Evolutionary conservation across 2,888 invertebrate genomes (phyloP).

Genomic region (Himalopsyche kuldschensis): DNA sequence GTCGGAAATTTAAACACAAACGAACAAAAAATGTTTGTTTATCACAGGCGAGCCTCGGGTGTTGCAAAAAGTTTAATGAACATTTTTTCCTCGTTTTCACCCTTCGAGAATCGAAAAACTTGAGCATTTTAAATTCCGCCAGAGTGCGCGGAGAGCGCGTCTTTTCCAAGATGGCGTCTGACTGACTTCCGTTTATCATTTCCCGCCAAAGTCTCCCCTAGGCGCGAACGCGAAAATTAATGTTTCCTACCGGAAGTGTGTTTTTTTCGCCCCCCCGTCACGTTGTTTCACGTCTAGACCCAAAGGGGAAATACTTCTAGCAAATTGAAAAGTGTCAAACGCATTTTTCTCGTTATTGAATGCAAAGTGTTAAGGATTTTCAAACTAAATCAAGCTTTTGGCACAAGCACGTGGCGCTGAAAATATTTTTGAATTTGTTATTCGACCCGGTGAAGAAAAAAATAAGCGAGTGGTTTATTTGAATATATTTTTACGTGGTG

Average conservation of each 20-base stretch:
- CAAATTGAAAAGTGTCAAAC: conserved; percentile 10
- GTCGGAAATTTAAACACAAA: neutral
- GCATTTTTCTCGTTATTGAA: neutral
- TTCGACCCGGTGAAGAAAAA: too few species aligned
- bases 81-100: conserved; percentile 12
- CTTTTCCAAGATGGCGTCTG: conserved; percentile 27
- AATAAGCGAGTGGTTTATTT: too few species aligned
- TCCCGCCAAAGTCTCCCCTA: conserved; percentile 11
- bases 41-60: neutral
- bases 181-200: conserved; percentile 19
- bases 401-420: too few species aligned
- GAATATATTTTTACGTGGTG: too few species aligned
- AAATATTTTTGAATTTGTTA: too few species aligned
- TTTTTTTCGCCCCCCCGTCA: conserved; percentile 6
- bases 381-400: neutral
- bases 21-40: neutral
- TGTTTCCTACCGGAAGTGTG: conserved; percentile 25
- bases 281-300: conserved; percentile 15
- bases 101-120: neutral
- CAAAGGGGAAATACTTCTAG: conserved; percentile 8
- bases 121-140: neutral
- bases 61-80: conserved; percentile 9
- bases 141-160: neutral
- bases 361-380: neutral
- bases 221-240: conserved; percentile 33